Percentiles rank a stretch among this genome's conserved stretches.
Conservation (phyloP, 2,113 vertebrate species). For the Eurypyga helias region DNA sequence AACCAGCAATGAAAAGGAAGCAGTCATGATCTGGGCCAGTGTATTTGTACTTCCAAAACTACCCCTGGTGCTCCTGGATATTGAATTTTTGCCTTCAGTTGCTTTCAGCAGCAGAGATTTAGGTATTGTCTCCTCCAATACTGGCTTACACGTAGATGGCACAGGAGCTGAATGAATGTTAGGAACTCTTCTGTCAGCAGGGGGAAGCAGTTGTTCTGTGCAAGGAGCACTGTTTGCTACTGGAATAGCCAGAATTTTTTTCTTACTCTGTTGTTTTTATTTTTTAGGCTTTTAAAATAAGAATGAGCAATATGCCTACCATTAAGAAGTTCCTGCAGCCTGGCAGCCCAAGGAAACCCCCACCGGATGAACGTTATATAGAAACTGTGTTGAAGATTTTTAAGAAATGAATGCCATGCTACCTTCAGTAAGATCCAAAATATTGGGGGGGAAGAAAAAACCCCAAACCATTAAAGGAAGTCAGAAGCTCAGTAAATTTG, state of each 20-base stretch:
- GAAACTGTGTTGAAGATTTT: constrained; percentile 74
- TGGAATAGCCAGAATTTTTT: neutral
- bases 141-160: neutral
- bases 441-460: neutral
- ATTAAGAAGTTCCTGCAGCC: constrained; percentile 87
- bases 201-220: neutral
- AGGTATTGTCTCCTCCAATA: neutral
- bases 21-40: neutral
- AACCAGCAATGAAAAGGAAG: neutral
- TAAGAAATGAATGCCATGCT: neutral
- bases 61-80: neutral
- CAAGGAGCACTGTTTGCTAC: neutral
- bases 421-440: neutral
- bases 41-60: neutral
- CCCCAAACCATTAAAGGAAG: neutral
- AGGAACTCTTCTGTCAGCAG: neutral
- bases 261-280: neutral
- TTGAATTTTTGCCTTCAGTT: neutral
- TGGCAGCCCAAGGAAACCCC: constrained; percentile 84
- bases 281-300: constrained; percentile 86
- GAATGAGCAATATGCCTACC: constrained; percentile 77
- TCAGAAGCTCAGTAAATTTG: neutral
- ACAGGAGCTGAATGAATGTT: neutral
- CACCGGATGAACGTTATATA: constrained; percentile 78
- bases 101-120: neutral